These are phyloP conservation scores for Ochropleura leucogaster DNA, from an alignment of 2,888 invertebrate species.

Conservation along the genomic window DNA sequence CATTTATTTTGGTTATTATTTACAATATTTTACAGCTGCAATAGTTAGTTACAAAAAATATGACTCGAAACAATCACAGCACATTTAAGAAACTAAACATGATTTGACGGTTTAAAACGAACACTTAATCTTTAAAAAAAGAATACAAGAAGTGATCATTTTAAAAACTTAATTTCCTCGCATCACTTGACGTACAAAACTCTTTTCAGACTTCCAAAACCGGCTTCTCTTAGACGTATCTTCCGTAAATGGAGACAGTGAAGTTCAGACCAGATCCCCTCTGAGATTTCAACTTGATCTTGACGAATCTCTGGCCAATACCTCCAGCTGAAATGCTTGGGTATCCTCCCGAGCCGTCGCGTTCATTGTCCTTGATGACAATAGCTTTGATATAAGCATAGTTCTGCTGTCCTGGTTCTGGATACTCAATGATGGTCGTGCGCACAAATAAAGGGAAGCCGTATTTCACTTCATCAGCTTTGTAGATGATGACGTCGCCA, in stretches of 20 bases:
- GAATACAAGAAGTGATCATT: constrained; percentile 36
- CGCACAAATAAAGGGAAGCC: constrained; percentile 83
- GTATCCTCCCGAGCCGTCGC: constrained; percentile 82
- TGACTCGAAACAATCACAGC: background rate
- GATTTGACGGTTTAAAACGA: constrained; percentile 2
- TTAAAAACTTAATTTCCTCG: background rate
- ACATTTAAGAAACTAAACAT: background rate
- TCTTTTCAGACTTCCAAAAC: background rate
- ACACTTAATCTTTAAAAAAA: constrained; percentile 46
- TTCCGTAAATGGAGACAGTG: constrained; percentile 85
- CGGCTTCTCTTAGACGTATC: constrained; percentile 70
- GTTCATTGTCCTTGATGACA: constrained; percentile 80
- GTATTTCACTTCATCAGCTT: constrained; percentile 81
- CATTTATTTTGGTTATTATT: constrained; percentile 16
- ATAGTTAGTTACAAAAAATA: background rate
- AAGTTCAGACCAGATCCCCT: constrained; percentile 83
- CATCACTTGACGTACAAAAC: constrained; percentile 24
- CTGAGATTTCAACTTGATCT: constrained; percentile 86
- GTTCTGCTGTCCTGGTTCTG: constrained; percentile 79
- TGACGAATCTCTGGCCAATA: constrained; percentile 83
- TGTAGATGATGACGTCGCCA: constrained; percentile 82
- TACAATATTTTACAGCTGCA: constrained; percentile 15
- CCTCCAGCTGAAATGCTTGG: constrained; percentile 83
- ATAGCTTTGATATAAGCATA: constrained; percentile 83
- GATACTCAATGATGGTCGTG: constrained; percentile 80